Evolutionary conservation across 2,888 invertebrate genomes (phyloP).

Genomic region (Lithophane socia): DNA sequence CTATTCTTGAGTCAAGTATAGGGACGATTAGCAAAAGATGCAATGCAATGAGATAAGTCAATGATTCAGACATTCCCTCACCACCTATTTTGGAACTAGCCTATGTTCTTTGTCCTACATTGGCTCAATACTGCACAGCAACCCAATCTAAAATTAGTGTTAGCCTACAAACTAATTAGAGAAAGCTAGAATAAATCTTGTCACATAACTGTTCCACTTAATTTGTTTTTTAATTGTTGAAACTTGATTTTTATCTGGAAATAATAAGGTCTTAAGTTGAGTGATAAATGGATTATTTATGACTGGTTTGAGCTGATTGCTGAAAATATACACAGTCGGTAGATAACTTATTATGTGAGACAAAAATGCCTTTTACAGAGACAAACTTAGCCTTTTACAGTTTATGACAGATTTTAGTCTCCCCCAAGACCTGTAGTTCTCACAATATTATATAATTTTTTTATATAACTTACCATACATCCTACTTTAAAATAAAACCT

Average conservation of each 20-base stretch:
- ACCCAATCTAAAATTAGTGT: background rate
- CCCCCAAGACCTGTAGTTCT: background rate
- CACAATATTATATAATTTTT: background rate
- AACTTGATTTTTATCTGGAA: conserved; percentile 25
- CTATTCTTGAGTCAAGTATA: background rate
- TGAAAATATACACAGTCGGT: background rate
- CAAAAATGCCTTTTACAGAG: too few species aligned
- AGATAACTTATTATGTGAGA: background rate
- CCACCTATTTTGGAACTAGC: background rate
- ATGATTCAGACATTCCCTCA: background rate
- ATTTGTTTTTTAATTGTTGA: background rate
- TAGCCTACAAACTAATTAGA: conserved; percentile 28
- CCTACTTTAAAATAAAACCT: too few species aligned
- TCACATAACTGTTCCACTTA: conserved; percentile 41
- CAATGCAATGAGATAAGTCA: background rate
- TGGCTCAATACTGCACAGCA: background rate
- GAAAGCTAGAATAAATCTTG: conserved; percentile 40
- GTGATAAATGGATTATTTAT: background rate
- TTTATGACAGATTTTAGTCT: background rate
- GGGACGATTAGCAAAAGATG: background rate
- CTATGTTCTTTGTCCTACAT: background rate
- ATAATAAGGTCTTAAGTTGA: background rate
- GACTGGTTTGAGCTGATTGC: background rate
- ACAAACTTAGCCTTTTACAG: background rate
- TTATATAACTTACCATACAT: too few species aligned